Conservation (phyloP, 2,888 invertebrate species). For the Cephus pygmeus region DNA sequence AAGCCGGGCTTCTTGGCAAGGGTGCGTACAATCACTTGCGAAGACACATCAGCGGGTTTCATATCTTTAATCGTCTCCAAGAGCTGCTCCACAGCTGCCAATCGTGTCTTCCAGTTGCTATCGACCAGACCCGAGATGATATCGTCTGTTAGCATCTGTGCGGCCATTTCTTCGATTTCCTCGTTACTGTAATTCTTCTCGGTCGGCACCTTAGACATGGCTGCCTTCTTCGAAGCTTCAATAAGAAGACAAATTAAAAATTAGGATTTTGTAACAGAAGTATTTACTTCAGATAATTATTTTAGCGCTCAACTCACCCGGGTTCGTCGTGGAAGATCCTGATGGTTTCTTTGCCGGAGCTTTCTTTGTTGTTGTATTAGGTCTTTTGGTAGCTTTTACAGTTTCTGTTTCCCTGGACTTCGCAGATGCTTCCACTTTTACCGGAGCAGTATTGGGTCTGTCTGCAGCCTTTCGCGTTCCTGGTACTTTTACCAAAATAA, state of each 20-base stretch:
- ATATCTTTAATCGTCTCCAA: constrained; percentile 72
- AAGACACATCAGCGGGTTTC: constrained; percentile 73
- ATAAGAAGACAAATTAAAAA: background rate
- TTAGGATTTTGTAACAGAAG: background rate
- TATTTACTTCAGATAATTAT: background rate
- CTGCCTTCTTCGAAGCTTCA: constrained; percentile 50
- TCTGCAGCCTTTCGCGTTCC: constrained; percentile 71
- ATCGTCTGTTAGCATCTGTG: constrained; percentile 74
- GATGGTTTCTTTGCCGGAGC: constrained; percentile 55
- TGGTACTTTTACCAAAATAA: constrained; percentile 79
- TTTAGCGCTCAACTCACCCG: constrained; percentile 25
- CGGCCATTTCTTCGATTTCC: constrained; percentile 81
- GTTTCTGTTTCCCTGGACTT: constrained; percentile 30
- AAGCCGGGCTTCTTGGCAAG: constrained; percentile 86
- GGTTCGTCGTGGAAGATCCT: constrained; percentile 43
- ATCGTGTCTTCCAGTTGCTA: constrained; percentile 87
- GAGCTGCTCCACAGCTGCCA: constrained; percentile 81
- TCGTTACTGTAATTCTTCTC: constrained; percentile 81
- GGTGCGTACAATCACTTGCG: constrained; percentile 81
- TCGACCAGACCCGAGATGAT: constrained; percentile 77
- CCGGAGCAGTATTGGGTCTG: constrained; percentile 69
- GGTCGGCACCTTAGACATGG: constrained; percentile 49
- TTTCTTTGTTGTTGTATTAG: constrained; percentile 57
- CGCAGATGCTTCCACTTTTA: constrained; percentile 63
- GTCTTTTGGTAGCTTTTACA: constrained; percentile 43